Evolutionary conservation across 2,888 invertebrate species (phyloP).

Genomic region (Drosophila diplacantha): DNA sequence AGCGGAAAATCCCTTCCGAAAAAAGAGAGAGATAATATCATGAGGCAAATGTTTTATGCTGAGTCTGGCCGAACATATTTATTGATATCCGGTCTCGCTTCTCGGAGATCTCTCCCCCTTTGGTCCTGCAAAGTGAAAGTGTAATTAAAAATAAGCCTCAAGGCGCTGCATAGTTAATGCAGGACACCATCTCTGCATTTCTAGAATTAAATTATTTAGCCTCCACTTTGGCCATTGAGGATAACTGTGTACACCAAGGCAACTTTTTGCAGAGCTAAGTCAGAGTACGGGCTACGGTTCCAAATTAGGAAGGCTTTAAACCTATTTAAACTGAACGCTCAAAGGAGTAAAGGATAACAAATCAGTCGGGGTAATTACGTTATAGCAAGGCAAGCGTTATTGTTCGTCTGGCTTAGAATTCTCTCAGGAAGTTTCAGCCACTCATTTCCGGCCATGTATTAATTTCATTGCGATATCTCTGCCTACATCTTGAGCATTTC

Average conservation of each 20-base stretch:
- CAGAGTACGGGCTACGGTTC: background rate
- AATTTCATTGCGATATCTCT: constrained; percentile 15
- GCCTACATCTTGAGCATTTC: constrained; percentile 34
- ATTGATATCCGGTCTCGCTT: constrained; percentile 60
- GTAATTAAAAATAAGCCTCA: constrained; percentile 54
- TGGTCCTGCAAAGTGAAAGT: constrained; percentile 6
- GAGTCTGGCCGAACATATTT: constrained; percentile 66
- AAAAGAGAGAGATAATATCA: constrained; percentile 43
- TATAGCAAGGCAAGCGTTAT: background rate
- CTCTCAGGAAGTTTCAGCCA: background rate
- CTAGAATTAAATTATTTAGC: constrained; percentile 59
- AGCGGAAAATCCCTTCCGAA: constrained; percentile 19
- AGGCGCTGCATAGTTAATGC: constrained; percentile 24
- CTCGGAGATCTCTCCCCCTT: background rate
- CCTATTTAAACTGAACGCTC: background rate
- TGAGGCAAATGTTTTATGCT: constrained; percentile 60
- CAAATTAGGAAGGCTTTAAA: background rate
- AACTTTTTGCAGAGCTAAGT: background rate
- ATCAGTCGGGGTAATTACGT: background rate
- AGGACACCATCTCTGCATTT: constrained; percentile 9
- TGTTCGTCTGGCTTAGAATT: background rate
- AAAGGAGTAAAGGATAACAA: background rate
- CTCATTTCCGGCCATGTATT: constrained; percentile 11
- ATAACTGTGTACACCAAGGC: background rate
- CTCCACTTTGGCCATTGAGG: constrained; percentile 33